Evolutionary conservation across 2,797 vertebrate genomes (phyloP), one percentile per base, ranked within the genome.

Genomic region (Coluber constrictor): DNA sequence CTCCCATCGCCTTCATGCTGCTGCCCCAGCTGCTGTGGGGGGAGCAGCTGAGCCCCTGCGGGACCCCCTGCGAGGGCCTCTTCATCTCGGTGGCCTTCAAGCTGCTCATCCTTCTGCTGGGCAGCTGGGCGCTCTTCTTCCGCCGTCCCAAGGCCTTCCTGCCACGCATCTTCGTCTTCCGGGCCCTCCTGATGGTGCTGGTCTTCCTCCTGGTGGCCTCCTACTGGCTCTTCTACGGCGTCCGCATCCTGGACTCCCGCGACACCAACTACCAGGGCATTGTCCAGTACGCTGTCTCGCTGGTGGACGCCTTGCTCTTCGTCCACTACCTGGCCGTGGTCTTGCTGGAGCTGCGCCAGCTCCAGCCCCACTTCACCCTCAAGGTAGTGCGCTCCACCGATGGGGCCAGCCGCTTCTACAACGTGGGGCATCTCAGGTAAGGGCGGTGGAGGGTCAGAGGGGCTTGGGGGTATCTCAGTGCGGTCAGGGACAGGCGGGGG

Each of bases 11-110:
- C 95, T 99, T 99, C 97, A 98, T 99, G 96, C 97, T 98, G 92
- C 98, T 99, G 87, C 99, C 99, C 0, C 99, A 99, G 89, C 97
- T 98, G 86, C 97, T 99, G 94, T 99, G 98, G 98, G 97, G 98
- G 2, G 98, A 98, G 87, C 97, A 97, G 93, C 97, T 99, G 90
- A 98, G 98, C 94, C 97, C 97, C 0, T 99, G 99, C 1, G 99
- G 99, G 91, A 98, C 99, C 0, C 98, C 99, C 60, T 99, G 99
- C 12, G 99, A 99, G 94, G 99, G 99, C 91, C 98, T 99, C 90
- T 99, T 98, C 97, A 98, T 99, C 97, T 99, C 99, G 0, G 98
- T 99, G 97, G 99, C 99, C 97, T 99, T 99, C 97, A 99, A 99
- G 95, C 98, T 99, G 94, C 98, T 99, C 92, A 99, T 99, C 79